Evolutionary conservation across 2,113 vertebrate genomes (phyloP).

Genomic region (Deroptyus accipitrinus): DNA sequence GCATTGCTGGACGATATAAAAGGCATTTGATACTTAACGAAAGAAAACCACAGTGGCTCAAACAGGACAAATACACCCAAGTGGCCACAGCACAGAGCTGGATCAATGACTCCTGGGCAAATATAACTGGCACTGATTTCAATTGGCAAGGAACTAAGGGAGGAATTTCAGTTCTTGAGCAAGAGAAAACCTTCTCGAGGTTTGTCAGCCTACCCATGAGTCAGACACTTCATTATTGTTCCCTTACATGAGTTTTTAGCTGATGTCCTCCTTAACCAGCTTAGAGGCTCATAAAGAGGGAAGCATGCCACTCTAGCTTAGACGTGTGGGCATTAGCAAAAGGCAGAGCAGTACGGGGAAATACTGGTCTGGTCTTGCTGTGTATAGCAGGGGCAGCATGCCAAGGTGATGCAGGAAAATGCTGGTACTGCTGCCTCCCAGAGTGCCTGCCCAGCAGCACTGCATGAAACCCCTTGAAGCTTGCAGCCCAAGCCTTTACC

Average conservation of each 20-base stretch:
- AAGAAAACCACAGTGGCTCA: background rate
- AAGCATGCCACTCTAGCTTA: background rate
- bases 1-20: background rate
- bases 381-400: background rate
- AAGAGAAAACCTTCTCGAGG: background rate
- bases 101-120: slow-evolving; percentile 17
- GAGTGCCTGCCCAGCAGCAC: background rate
- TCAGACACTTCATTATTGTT: background rate
- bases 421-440: background rate
- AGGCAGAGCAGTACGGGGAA: background rate
- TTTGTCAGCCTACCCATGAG: background rate
- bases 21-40: slow-evolving; percentile 7
- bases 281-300: background rate
- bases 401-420: background rate
- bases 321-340: background rate
- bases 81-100: background rate
- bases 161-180: background rate
- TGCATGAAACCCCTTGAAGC: background rate
- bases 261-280: background rate
- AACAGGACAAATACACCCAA: background rate
- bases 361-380: background rate
- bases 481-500: background rate
- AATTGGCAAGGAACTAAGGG: background rate
- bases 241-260: background rate
- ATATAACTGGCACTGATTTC: background rate